Evolutionary conservation across 92 coral and sea anemone genomes (phyloP).

Genomic region (Zoanthus sansibaricus): DNA sequence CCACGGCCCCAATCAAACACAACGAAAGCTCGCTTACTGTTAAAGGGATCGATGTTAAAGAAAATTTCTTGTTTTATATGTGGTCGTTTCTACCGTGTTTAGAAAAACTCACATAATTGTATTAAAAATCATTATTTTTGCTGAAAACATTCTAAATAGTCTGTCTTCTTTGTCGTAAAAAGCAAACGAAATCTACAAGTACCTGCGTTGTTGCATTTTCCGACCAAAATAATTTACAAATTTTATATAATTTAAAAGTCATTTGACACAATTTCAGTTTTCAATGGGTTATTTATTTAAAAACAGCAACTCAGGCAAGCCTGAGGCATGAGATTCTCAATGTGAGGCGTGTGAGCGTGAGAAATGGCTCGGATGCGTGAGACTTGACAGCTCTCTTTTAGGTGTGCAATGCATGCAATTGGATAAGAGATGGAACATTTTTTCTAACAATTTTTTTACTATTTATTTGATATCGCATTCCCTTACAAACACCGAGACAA

Average conservation of each 20-base stretch:
- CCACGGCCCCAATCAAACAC: not conserved
- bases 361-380: not conserved
- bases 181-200: not conserved
- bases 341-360: not conserved
- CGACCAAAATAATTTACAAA: not conserved
- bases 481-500: too few species aligned
- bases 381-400: slow-evolving; percentile 5
- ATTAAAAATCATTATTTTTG: not conserved
- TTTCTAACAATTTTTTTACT: too few species aligned
- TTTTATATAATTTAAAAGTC: not conserved
- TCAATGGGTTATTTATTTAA: not conserved
- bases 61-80: not conserved
- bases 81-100: not conserved
- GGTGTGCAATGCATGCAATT: too few species aligned
- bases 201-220: too few species aligned
- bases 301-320: slow-evolving; percentile 9
- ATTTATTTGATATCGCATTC: too few species aligned
- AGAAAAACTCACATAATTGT: not conserved
- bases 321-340: slow-evolving; percentile 15
- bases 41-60: not conserved
- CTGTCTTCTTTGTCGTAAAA: not conserved
- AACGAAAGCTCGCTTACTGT: not conserved
- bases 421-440: too few species aligned
- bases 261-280: too few species aligned
- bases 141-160: too few species aligned